A percentile compares a stretch with the other conserved stretches of the same genome.
Conservation (phyloP, 2,797 vertebrate genomes). For the Sarcophilus harrisii region DNA sequence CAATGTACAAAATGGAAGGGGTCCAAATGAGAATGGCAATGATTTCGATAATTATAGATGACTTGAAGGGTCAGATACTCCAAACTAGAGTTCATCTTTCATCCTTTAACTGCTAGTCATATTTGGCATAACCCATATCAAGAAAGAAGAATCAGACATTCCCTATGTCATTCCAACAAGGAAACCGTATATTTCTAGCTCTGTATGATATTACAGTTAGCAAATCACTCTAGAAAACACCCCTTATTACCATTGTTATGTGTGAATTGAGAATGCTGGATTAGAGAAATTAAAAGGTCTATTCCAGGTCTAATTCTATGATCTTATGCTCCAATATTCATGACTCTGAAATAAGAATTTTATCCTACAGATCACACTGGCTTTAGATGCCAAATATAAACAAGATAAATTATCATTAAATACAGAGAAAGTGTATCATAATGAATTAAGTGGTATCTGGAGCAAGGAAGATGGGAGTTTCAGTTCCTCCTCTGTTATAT, state of each 20-base stretch:
- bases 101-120: background rate
- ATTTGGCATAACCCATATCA: background rate
- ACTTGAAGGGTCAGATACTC: background rate
- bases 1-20: background rate
- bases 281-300: background rate
- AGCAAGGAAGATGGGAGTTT: background rate
- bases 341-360: background rate
- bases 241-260: background rate
- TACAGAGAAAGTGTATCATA: background rate
- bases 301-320: background rate
- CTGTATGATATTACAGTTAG: background rate
- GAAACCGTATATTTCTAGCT: background rate
- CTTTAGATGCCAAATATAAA: background rate
- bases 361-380: background rate
- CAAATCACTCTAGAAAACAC: background rate
- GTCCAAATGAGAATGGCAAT: background rate
- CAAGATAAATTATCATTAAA: no score
- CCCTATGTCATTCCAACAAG: background rate
- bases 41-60: background rate
- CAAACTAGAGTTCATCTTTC: background rate
- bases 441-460: background rate
- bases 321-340: background rate
- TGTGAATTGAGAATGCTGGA: background rate
- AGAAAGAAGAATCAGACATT: background rate
- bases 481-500: background rate